phyloP scores from a whole-genome alignment of 2,888 invertebrate species.

The Spodoptera exigua region DNA sequence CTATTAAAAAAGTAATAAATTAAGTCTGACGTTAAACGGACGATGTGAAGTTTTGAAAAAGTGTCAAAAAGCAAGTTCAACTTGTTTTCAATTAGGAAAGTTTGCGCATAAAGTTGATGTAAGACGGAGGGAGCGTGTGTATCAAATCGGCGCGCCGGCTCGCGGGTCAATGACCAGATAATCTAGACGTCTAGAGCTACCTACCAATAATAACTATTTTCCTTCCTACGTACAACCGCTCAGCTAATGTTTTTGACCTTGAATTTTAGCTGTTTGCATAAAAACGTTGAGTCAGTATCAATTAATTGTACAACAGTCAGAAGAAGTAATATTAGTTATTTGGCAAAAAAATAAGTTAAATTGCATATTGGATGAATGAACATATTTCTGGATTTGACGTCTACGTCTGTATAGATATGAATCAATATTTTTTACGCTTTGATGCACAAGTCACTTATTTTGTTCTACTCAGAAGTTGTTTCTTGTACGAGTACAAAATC shows the following conservation, averaged over 20 bases:
- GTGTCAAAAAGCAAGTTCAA: constrained; percentile 32
- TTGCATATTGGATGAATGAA: constrained; percentile 23
- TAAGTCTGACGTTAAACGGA: neutral
- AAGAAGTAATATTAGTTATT: constrained; percentile 12
- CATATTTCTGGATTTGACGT: neutral
- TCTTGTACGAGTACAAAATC: too few relatives aligned
- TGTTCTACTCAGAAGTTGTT: too few relatives aligned
- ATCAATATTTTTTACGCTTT: constrained; percentile 5
- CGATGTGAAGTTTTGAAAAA: constrained; percentile 1
- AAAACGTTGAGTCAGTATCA: constrained; percentile 40
- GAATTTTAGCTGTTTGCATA: constrained; percentile 36
- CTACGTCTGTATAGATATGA: neutral
- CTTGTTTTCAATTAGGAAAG: constrained; percentile 49
- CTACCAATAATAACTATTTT: constrained; percentile 51
- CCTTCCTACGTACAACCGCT: constrained; percentile 40
- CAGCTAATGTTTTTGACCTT: constrained; percentile 32
- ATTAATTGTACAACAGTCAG: constrained; percentile 33
- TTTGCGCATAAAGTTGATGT: constrained; percentile 38
- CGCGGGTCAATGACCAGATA: constrained; percentile 57
- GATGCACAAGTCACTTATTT: too few relatives aligned
- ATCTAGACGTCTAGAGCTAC: constrained; percentile 54
- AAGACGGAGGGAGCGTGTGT: constrained; percentile 36
- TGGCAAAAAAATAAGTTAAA: constrained; percentile 14
- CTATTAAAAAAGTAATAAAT: neutral
- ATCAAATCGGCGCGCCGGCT: constrained; percentile 49